A percentile compares a stretch with the other conserved stretches of the same genome.
phyloP scores from a whole-genome alignment of 2,113 vertebrate genomes.

The Thamnophis sirtalis region DNA sequence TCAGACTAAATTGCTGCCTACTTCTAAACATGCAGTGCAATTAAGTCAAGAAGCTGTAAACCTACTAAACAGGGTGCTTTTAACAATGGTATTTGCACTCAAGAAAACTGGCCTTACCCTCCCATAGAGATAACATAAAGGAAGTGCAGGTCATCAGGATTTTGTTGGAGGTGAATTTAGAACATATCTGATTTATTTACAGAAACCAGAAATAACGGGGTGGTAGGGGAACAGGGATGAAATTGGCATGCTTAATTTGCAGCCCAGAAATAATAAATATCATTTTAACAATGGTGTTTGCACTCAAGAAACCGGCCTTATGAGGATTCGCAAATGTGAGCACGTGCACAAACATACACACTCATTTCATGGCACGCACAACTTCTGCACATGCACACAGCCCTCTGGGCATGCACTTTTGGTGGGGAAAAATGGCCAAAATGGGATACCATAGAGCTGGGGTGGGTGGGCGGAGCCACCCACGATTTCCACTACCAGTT shows the following conservation, averaged over 20 bases:
- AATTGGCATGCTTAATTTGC: neutral
- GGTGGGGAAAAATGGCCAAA: too few species aligned
- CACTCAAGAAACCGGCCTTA: too few species aligned
- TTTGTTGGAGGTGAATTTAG: neutral
- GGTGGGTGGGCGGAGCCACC: too few species aligned
- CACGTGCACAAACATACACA: too few species aligned
- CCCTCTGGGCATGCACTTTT: too few species aligned
- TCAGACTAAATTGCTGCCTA: slow-evolving; percentile 69
- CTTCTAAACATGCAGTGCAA: slow-evolving; percentile 68
- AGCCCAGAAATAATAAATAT: neutral
- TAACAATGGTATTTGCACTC: slow-evolving; percentile 53
- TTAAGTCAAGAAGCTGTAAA: slow-evolving; percentile 65
- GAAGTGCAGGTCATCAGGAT: slow-evolving; percentile 15
- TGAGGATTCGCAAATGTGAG: too few species aligned
- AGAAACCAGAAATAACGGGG: too few species aligned
- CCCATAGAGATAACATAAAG: slow-evolving; percentile 17
- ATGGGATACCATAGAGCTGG: too few species aligned
- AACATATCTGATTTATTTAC: neutral
- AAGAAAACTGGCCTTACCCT: neutral
- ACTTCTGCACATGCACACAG: too few species aligned
- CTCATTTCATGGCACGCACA: too few species aligned
- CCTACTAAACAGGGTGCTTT: slow-evolving; percentile 55
- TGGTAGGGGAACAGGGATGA: neutral
- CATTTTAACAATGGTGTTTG: too few species aligned
- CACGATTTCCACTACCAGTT: too few species aligned